A percentile compares a stretch with the other conserved stretches of the same genome.
Conservation (phyloP, 2,797 vertebrate genomes). For the Streptopelia turtur region DNA sequence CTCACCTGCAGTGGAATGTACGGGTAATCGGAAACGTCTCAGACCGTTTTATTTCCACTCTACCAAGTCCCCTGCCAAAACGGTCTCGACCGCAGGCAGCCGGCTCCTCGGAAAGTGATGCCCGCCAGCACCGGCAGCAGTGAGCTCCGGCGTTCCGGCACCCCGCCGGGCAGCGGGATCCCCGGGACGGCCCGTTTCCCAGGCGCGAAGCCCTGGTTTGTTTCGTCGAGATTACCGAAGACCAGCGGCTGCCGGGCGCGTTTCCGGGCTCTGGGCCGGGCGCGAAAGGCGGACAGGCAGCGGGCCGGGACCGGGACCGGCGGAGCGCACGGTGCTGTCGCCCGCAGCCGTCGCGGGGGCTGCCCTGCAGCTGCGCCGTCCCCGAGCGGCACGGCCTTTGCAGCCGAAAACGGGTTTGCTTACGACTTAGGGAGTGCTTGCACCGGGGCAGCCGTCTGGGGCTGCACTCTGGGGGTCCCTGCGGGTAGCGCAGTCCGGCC, state of each 20-base stretch:
- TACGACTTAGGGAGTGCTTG: too few species aligned
- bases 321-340: neutral
- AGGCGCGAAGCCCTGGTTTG: neutral
- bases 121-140: neutral
- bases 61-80: neutral
- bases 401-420: neutral
- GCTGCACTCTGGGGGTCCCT: neutral
- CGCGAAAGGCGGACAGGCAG: too few species aligned
- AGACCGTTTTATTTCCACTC: too few species aligned
- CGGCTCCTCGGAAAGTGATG: neutral
- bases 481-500: neutral
- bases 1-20: fast-evolving
- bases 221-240: neutral
- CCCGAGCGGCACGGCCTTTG: neutral
- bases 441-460: neutral
- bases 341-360: neutral
- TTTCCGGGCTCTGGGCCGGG: neutral
- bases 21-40: neutral
- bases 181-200: neutral
- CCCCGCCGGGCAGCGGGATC: neutral
- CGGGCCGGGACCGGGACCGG: neutral
- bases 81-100: neutral
- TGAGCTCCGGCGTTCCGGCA: neutral
- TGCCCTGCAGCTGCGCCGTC: neutral
- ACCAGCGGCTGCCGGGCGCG: neutral